Evolutionary conservation across 2,888 invertebrate genomes (phyloP).

Genomic region (Glyphotaelius pellucidus): DNA sequence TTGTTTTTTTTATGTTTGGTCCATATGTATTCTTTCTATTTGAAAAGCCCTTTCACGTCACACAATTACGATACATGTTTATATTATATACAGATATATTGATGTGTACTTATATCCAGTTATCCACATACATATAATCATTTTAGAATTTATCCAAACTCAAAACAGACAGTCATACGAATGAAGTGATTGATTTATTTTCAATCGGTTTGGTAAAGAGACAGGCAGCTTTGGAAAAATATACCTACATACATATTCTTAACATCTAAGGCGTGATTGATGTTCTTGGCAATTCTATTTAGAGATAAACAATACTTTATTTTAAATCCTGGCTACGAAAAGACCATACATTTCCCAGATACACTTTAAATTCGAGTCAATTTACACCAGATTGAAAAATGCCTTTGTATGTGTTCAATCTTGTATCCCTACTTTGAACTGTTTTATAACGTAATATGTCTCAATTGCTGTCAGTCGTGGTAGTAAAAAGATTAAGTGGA

Average conservation of each 20-base stretch:
- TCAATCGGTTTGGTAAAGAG: constrained; percentile 58
- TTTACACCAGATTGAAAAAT: neutral
- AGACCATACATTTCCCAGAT: neutral
- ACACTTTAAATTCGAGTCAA: neutral
- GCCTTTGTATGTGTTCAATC: neutral
- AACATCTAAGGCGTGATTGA: constrained; percentile 62
- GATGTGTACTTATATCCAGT: neutral
- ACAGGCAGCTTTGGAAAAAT: constrained; percentile 58
- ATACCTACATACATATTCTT: constrained; percentile 61
- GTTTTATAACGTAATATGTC: no score
- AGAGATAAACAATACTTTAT: neutral
- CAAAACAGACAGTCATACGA: neutral
- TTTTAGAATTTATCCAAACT: neutral
- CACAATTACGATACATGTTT: neutral
- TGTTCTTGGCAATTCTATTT: constrained; percentile 28
- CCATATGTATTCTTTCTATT: neutral
- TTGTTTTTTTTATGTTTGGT: neutral
- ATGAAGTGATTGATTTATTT: constrained; percentile 63
- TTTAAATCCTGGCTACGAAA: neutral
- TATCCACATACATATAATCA: neutral
- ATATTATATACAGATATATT: neutral
- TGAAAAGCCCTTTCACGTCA: neutral
- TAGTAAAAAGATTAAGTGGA: no score
- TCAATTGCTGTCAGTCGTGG: no score
- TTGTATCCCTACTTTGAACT: neutral